A percentile compares a stretch with the other conserved stretches of the same genome.
Conservation (phyloP, 92 coral and sea anemone species). For the Heteractis magnifica region DNA sequence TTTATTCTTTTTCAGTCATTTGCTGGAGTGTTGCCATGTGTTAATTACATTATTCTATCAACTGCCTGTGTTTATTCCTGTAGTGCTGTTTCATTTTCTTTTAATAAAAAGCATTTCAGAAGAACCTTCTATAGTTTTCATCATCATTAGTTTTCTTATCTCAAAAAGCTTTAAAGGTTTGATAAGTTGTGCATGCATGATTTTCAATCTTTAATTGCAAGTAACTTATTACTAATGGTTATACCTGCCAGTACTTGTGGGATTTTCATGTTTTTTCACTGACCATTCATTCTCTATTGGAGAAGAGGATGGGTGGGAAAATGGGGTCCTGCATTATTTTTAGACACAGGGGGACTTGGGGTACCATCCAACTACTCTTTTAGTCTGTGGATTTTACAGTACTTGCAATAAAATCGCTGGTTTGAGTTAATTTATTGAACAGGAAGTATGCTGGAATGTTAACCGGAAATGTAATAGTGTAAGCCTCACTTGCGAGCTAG, state of each 20-base stretch:
- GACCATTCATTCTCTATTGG: no score
- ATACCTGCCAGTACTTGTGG: no score
- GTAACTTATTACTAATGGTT: no score
- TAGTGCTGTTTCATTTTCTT: background rate
- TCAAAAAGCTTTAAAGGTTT: no score
- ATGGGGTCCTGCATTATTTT: no score
- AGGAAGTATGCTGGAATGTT: conserved; percentile 15
- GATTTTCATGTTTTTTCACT: no score
- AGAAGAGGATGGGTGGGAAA: no score
- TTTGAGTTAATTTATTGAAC: background rate
- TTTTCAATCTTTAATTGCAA: no score
- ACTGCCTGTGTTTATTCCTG: background rate
- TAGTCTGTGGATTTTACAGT: background rate
- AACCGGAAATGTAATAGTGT: conserved; percentile 9
- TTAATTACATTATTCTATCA: background rate
- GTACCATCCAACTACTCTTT: no score
- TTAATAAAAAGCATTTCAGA: background rate
- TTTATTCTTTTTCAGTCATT: background rate
- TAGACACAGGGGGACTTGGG: no score
- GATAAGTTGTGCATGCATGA: no score
- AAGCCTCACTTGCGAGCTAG: conserved; percentile 27
- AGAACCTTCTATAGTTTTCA: background rate
- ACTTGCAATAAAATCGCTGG: background rate
- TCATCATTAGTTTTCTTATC: background rate
- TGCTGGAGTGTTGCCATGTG: background rate